phyloP scores from a whole-genome alignment of 2,797 vertebrate genomes.

The Sphenodon punctatus region DNA sequence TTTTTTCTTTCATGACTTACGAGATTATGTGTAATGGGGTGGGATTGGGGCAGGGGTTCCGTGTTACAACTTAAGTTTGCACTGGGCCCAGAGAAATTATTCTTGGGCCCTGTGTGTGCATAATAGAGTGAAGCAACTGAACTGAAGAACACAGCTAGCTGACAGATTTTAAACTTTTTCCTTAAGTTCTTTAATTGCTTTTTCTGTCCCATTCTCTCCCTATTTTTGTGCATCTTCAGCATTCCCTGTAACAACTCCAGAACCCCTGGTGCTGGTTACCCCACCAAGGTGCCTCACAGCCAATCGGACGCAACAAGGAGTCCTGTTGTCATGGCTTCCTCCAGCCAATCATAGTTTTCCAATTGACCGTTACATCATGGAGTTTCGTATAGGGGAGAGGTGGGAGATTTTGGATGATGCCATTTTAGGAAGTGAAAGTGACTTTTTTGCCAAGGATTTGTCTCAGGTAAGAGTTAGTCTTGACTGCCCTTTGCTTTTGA shows the following conservation, averaged over 20 bases:
- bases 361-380: slow-evolving; percentile 95
- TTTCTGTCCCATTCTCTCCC: not conserved
- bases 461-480: slow-evolving; percentile 84
- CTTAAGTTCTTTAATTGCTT: not conserved
- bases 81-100: too few species aligned
- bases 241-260: slow-evolving; percentile 97
- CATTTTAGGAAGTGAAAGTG: slow-evolving; percentile 89
- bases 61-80: too few species aligned
- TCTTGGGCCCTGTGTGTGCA: too few species aligned
- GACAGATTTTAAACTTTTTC: too few species aligned
- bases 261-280: slow-evolving; percentile 99
- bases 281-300: slow-evolving; percentile 99
- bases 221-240: slow-evolving; percentile 72
- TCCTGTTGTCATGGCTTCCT: slow-evolving; percentile 97
- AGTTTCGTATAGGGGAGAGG: slow-evolving; percentile 93
- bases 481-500: not conserved
- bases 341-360: slow-evolving; percentile 97
- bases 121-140: not conserved
- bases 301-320: slow-evolving; percentile 98
- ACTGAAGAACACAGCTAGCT: too few species aligned
- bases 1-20: too few species aligned
- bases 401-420: slow-evolving; percentile 95
- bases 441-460: slow-evolving; percentile 95
- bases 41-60: too few species aligned
- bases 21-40: too few species aligned